A percentile compares a stretch with the other conserved stretches of the same genome.
These are phyloP conservation scores for Chironex yamaguchii DNA, from an alignment of 30 jellyfish, hydroid and myxozoan genomes.

Conservation along the genomic window DNA sequence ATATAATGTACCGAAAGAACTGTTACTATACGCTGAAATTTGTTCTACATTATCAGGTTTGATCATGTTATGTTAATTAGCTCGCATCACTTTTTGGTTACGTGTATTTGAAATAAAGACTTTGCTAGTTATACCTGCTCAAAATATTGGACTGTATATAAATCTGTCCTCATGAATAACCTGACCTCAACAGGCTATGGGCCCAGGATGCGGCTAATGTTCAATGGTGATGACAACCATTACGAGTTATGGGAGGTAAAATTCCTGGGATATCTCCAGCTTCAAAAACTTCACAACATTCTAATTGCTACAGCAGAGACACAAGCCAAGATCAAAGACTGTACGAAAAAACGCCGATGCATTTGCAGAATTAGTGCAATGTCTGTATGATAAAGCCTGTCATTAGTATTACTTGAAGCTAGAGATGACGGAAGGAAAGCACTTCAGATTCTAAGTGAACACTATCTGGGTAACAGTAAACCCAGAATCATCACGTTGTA, in stretches of 20 bases:
- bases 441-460: conserved; percentile 27
- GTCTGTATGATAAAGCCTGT: conserved; percentile 44
- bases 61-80: too few relatives aligned
- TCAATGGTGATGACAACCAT: conserved; percentile 50
- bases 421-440: conserved; percentile 60
- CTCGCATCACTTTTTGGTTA: too few relatives aligned
- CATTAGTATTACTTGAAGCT: conserved; percentile 51
- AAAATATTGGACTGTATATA: too few relatives aligned
- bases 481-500: conserved; percentile 35
- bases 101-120: too few relatives aligned
- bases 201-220: conserved; percentile 44
- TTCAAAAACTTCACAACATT: neutral
- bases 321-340: too few relatives aligned
- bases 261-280: conserved; percentile 6
- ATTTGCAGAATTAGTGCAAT: conserved; percentile 40
- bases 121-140: too few relatives aligned
- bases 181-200: conserved; percentile 73
- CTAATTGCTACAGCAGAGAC: too few relatives aligned
- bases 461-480: conserved; percentile 41
- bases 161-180: too few relatives aligned
- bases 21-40: too few relatives aligned
- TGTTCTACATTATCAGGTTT: too few relatives aligned
- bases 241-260: conserved; percentile 37
- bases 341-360: conserved; percentile 16
- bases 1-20: too few relatives aligned